These are phyloP conservation scores for Xenopus laevis DNA, from an alignment of 2,113 vertebrate genomes.

Conservation along the genomic window DNA sequence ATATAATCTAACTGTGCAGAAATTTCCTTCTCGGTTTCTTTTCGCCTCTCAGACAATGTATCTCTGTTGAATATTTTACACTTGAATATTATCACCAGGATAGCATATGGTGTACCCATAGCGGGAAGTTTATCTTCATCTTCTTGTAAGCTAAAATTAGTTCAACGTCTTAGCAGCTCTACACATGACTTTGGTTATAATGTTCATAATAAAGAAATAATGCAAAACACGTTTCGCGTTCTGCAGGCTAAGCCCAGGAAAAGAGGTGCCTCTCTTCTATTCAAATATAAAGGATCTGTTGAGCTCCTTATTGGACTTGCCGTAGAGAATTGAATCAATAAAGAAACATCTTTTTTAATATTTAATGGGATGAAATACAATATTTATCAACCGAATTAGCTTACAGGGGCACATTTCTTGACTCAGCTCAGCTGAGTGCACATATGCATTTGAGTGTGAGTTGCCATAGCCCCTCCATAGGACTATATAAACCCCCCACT, in stretches of 20 bases:
- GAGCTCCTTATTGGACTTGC: no score
- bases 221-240: background rate
- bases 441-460: no score
- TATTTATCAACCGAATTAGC: no score
- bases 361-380: no score
- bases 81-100: constrained; percentile 82
- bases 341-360: no score
- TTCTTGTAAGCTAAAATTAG: constrained; percentile 98
- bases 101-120: constrained; percentile 91
- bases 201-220: constrained; percentile 54
- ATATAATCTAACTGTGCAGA: constrained; percentile 58
- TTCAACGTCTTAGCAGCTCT: constrained; percentile 79
- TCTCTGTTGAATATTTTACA: constrained; percentile 77
- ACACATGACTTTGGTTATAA: constrained; percentile 71
- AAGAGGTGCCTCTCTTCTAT: no score
- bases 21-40: constrained; percentile 60
- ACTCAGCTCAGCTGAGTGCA: no score
- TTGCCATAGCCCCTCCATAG: no score
- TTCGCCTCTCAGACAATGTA: constrained; percentile 64
- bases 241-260: background rate
- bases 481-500: no score
- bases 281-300: no score
- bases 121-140: constrained; percentile 96
- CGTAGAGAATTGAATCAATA: no score
- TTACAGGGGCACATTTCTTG: no score